Evolutionary conservation across 2,888 invertebrate species (phyloP).

Genomic region (Melinaea marsaeus): DNA sequence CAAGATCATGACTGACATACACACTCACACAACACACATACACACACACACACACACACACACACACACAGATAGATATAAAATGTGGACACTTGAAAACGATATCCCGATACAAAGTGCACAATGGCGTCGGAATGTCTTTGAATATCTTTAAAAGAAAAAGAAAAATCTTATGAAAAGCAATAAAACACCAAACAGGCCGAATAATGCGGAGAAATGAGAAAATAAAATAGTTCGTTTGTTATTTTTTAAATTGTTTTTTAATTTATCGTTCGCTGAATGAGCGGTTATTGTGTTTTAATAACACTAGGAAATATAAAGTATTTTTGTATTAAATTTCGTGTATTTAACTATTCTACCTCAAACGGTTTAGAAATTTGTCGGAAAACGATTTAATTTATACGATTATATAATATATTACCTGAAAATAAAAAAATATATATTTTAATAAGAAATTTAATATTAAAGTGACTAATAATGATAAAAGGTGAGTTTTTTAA

Average conservation of each 20-base stretch:
- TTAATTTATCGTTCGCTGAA: not conserved
- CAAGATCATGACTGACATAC: not conserved
- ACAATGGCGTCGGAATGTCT: constrained; percentile 1
- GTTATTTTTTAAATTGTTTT: constrained; percentile 1
- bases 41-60: not conserved
- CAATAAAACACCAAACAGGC: constrained; percentile 3
- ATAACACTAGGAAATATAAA: too few relatives aligned
- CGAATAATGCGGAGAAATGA: constrained; percentile 2
- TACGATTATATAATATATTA: too few relatives aligned
- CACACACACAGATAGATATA: not conserved
- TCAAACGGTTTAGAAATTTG: too few relatives aligned
- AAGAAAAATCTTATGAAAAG: constrained; percentile 3
- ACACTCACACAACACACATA: not conserved
- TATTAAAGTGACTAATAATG: not conserved
- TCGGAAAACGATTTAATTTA: too few relatives aligned
- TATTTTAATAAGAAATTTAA: not conserved
- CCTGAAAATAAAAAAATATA: not conserved
- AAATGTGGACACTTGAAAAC: constrained; percentile 1
- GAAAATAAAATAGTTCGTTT: not conserved
- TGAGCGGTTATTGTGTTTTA: too few relatives aligned
- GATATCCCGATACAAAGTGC: not conserved
- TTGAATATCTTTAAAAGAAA: constrained; percentile 5
- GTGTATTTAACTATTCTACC: too few relatives aligned
- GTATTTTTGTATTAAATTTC: too few relatives aligned
- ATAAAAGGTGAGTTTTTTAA: constrained; percentile 16